Evolutionary conservation across 1,140 invertebrate genomes (phyloP), one percentile per base, ranked within the genome.

Genomic region (Anadara kagoshimensis): DNA sequence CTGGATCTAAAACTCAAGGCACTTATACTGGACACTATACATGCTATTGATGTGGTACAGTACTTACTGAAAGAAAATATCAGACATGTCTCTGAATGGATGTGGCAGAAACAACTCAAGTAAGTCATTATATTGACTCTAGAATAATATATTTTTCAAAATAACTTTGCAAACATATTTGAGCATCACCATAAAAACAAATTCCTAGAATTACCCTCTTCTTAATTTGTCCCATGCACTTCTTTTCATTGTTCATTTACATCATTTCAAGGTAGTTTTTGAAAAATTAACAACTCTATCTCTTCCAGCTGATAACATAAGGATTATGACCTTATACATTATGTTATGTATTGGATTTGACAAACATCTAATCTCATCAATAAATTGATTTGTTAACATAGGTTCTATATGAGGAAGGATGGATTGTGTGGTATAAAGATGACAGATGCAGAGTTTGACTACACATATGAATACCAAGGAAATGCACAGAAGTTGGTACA

Each of bases 401-500:
- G 89, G 71, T 90, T 89, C 82, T 92, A 91, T 80, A 56, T 90
- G 93, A 76, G 81, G 5, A 82, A 86, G 54, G 87, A 90, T 68
- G 86, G 83, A 10, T 36, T 81, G n/a, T 88, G 86, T 78, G 79
- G 89, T 4, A 91, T 92, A 58, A 82, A 83, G 75, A 93, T 94
- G 93, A 97, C 95, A 4, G 94, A 96, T 86, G 95, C 97, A 4
- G 93, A 96, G 90, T 97, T 99, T 91, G 91, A 94, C 44, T 99
- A 99, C 87, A 95, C 96, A 10, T 99, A 97, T 89, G 98, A 99
- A 89, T 99, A 99, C 89, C 95, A 99, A 84, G 98, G 98, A 22
- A 95, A 96, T 89, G 93, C 93, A 51, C 93, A 94, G 54, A 96
- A 96, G 90, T 91, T 99, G 65, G 97, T 99, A 0, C 93, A 97